Percentiles rank a stretch among this genome's conserved stretches.
phyloP scores from a whole-genome alignment of 2,888 invertebrate genomes.

The Mesorhabditis sp. region DNA sequence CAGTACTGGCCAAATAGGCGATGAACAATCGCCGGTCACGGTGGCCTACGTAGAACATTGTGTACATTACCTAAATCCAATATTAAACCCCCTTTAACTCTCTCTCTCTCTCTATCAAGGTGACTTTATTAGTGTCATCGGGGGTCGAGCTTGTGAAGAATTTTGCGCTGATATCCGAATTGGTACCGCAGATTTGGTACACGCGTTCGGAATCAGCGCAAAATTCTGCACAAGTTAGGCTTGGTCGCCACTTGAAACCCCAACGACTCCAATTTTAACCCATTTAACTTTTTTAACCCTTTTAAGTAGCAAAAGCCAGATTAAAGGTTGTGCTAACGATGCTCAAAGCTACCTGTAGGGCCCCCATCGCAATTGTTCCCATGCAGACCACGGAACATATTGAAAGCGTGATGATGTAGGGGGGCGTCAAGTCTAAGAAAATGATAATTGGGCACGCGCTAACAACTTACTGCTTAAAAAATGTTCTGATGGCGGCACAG shows the following conservation, averaged over 20 bases:
- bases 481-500: slow-evolving; percentile 36
- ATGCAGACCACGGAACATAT: slow-evolving; percentile 35
- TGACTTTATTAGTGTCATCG: too few relatives aligned
- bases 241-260: too few relatives aligned
- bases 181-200: too few relatives aligned
- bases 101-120: too few relatives aligned
- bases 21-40: slow-evolving; percentile 38
- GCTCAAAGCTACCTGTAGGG: slow-evolving; percentile 29
- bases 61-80: slow-evolving; percentile 31
- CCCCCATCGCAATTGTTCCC: slow-evolving; percentile 38
- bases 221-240: too few relatives aligned
- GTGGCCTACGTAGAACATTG: slow-evolving; percentile 44
- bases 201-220: too few relatives aligned
- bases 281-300: too few relatives aligned
- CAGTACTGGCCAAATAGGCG: slow-evolving; percentile 45
- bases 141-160: too few relatives aligned
- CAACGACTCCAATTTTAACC: too few relatives aligned
- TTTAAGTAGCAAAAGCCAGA: background rate
- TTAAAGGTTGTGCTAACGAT: background rate
- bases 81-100: too few relatives aligned
- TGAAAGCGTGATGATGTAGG: slow-evolving; percentile 38
- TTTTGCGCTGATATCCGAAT: too few relatives aligned
- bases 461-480: slow-evolving; percentile 34
- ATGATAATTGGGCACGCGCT: slow-evolving; percentile 4
- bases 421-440: slow-evolving; percentile 29